A percentile compares a stretch with the other conserved stretches of the same genome.
Evolutionary conservation across 1,140 invertebrate genomes (phyloP).

Genomic region (Geopemphigus sp.): DNA sequence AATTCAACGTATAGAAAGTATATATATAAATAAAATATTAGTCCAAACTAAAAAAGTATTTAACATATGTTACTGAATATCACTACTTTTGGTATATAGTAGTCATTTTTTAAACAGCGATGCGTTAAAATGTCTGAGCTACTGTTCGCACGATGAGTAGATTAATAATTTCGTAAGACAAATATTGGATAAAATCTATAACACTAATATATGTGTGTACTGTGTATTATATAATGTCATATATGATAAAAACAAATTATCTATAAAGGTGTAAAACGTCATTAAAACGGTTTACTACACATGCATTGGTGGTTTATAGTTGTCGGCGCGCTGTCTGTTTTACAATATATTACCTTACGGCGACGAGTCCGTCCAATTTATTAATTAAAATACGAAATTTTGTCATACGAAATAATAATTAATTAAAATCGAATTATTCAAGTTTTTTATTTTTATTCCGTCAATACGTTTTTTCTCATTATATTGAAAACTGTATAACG

Average conservation of each 20-base stretch:
- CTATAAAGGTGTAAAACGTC: conserved; percentile 5
- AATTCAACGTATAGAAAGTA: too few relatives aligned
- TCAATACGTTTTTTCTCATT: neutral
- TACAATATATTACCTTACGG: neutral
- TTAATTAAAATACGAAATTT: too few relatives aligned
- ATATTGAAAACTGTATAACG: neutral
- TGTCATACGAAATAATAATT: too few relatives aligned
- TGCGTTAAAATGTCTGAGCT: too few relatives aligned
- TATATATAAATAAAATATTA: too few relatives aligned
- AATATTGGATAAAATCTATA: conserved; percentile 1
- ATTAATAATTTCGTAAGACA: conserved; percentile 1
- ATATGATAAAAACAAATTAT: conserved; percentile 1
- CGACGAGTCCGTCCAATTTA: neutral
- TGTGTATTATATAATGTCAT: neutral
- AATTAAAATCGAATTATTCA: conserved; percentile 26
- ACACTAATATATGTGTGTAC: neutral
- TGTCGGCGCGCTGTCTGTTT: neutral
- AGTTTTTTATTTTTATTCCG: neutral
- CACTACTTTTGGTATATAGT: too few relatives aligned
- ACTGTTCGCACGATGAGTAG: too few relatives aligned
- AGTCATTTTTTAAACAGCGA: too few relatives aligned
- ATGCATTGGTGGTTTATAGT: neutral
- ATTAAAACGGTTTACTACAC: neutral
- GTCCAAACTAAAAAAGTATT: too few relatives aligned
- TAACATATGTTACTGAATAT: too few relatives aligned